phyloP scores from a whole-genome alignment of 2,888 invertebrate genomes.

The Cheilosia variabilis region DNA sequence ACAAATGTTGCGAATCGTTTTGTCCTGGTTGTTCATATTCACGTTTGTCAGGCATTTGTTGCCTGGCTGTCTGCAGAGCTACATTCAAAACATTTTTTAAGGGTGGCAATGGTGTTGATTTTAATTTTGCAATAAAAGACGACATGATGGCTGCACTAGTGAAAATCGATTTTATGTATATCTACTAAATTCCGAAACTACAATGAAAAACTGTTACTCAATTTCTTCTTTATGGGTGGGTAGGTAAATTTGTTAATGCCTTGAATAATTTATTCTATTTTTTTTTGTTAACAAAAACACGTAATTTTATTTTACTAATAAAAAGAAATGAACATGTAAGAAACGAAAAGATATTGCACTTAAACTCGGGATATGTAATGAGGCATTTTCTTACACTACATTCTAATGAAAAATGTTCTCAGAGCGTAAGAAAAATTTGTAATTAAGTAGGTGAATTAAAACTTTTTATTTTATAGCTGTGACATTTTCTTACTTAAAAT shows the following conservation, averaged over 20 bases:
- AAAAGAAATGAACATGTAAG: slow-evolving; percentile 4
- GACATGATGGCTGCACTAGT: slow-evolving; percentile 77
- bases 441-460: slow-evolving; percentile 11
- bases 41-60: slow-evolving; percentile 89
- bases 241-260: neutral
- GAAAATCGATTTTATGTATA: slow-evolving; percentile 80
- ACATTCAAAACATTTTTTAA: slow-evolving; percentile 91
- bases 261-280: slow-evolving; percentile 1
- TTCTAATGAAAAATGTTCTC: slow-evolving; percentile 38
- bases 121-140: slow-evolving; percentile 85
- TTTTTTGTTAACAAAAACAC: slow-evolving; percentile 13
- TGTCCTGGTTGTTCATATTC: slow-evolving; percentile 83
- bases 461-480: slow-evolving; percentile 19
- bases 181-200: slow-evolving; percentile 62
- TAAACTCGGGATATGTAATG: slow-evolving; percentile 39
- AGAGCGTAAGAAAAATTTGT: slow-evolving; percentile 35
- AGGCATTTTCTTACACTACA: slow-evolving; percentile 22
- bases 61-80: slow-evolving; percentile 92
- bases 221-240: slow-evolving; percentile 10
- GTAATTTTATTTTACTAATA: slow-evolving; percentile 24
- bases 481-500: slow-evolving; percentile 69
- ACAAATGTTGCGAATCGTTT: slow-evolving; percentile 47
- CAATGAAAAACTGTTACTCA: slow-evolving; percentile 50
- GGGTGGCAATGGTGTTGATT: slow-evolving; percentile 90
- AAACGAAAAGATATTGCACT: slow-evolving; percentile 38